Conservation (phyloP, 2,797 vertebrate species). For the Halcyon chelicuti region DNA sequence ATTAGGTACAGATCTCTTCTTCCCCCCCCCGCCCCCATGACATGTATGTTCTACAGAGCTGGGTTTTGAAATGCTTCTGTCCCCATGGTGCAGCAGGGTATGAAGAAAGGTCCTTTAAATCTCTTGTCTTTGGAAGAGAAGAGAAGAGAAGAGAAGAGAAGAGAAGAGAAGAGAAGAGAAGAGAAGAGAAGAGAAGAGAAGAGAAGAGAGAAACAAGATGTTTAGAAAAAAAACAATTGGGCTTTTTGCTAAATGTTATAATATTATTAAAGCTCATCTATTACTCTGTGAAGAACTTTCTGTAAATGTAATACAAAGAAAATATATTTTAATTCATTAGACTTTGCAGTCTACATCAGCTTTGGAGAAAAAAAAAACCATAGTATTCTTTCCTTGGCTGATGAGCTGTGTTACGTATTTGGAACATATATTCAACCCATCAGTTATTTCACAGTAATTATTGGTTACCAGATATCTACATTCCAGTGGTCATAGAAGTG, state of each 20-base stretch:
- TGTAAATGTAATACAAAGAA: neutral
- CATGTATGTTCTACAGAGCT: neutral
- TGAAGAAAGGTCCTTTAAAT: neutral
- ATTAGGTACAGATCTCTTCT: neutral
- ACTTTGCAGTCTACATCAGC: neutral
- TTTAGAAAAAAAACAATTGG: neutral
- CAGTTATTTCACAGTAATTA: constrained; percentile 41
- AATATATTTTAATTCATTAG: neutral
- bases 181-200: no score
- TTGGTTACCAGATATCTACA: neutral
- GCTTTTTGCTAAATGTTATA: neutral
- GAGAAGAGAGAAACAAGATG: neutral
- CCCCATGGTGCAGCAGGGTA: neutral
- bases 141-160: no score
- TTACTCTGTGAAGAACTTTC: neutral
- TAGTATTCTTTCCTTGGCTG: neutral
- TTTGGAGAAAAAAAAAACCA: neutral
- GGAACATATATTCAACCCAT: constrained; percentile 1
- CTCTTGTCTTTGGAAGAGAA: neutral
- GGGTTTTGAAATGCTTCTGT: neutral
- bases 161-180: no score
- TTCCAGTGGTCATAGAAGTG: constrained; percentile 4
- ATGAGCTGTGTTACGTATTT: neutral
- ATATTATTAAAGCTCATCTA: neutral
- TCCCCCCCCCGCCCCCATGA: accelerated